These are phyloP conservation scores for Orthosia gracilis DNA, from an alignment of 2,888 invertebrate genomes.

Conservation along the genomic window DNA sequence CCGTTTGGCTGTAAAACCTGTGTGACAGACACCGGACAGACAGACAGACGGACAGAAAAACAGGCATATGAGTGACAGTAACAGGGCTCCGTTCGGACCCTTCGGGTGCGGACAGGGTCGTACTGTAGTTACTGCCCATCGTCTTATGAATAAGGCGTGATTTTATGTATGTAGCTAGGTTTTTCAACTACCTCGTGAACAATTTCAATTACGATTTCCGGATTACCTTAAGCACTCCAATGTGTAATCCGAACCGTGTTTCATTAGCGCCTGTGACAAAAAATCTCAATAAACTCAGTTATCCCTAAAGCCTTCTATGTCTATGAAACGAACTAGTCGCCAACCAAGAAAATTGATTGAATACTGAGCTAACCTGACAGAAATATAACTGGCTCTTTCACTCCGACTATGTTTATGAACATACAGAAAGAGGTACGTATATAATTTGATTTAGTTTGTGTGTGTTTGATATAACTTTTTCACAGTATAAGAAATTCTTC, in stretches of 20 bases:
- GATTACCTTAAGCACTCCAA: background rate
- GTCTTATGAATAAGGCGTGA: too few relatives aligned
- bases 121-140: too few relatives aligned
- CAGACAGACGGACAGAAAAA: too few relatives aligned
- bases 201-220: background rate
- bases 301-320: background rate
- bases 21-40: too few relatives aligned
- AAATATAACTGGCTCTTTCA: constrained; percentile 1
- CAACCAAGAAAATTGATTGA: constrained; percentile 28
- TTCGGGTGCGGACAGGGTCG: too few relatives aligned
- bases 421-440: background rate
- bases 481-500: constrained; percentile 7
- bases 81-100: too few relatives aligned
- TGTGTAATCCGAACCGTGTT: background rate
- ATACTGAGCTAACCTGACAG: constrained; percentile 16
- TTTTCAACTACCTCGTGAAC: background rate
- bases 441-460: constrained; percentile 14
- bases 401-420: background rate
- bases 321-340: constrained; percentile 3
- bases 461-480: constrained; percentile 5
- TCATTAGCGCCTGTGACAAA: background rate
- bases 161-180: too few relatives aligned
- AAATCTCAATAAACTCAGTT: background rate
- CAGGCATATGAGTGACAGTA: too few relatives aligned
- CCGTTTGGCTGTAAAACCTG: too few relatives aligned